Evolutionary conservation across 2,888 invertebrate genomes (phyloP), one percentile per base, ranked within the genome.

Genomic region (Brassicogethes aeneus): DNA sequence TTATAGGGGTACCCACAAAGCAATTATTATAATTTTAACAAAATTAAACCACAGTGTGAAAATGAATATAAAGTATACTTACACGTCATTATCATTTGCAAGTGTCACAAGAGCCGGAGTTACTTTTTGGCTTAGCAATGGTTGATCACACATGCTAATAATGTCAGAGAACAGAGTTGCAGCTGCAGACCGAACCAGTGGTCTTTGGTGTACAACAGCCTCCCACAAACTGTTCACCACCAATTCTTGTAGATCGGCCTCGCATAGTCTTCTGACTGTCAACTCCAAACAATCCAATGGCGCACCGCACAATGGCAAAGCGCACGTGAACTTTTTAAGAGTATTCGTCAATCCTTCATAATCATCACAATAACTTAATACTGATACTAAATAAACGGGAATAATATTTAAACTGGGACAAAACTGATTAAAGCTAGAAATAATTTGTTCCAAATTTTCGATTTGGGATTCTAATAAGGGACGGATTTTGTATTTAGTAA

Each of bases 61-160:
- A n/a, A n/a, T n/a, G n/a, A 23, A 23, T 7, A 23, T 10, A 7
- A 35, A 37, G 34, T 31, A 14, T 31, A 68, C 76, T 71, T 70
- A 80, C 79, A 77, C 65, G 57, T 83, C 80, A 43, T 74, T 70
- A 62, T 84, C 83, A 57, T 73, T 79, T 29, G 81, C 80, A 30
- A 84, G 66, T 0, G 83, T 83, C 33, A 83, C 76, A 15, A 83
- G 71, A 15, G 82, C 82, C n/a, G 82, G 82, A 15, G 78, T 72
- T 32, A 82, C 71, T 57, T 77, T 72, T 2, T 74, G 65, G 17
- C 73, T 72, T 12, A 80, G 68, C 40, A 78, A 62, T 34, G 64
- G 66, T 46, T 80, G 77, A 39, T 70, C 69, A 36, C 79, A 70
- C 34, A 66, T 65, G 34, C 70, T 69, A 40, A 79, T 70, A 17